These are phyloP conservation scores for Empidonax traillii DNA, from an alignment of 2,113 vertebrate genomes.

Conservation along the genomic window DNA sequence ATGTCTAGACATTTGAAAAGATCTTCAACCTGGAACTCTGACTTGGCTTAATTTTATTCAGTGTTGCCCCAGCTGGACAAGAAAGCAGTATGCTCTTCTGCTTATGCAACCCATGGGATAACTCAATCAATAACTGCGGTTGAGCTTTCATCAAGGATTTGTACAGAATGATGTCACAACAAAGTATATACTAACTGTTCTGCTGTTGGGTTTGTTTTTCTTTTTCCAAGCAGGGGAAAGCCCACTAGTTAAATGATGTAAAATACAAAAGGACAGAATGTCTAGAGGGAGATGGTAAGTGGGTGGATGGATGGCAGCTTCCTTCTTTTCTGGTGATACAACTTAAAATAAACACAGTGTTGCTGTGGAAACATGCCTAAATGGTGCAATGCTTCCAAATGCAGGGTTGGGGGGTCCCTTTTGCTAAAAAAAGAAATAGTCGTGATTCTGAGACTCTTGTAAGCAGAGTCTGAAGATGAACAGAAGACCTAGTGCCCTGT, in stretches of 20 bases:
- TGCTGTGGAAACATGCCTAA: constrained; percentile 1
- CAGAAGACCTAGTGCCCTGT: background rate
- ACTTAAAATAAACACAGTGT: background rate
- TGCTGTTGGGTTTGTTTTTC: background rate
- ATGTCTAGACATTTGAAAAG: background rate
- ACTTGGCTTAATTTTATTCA: background rate
- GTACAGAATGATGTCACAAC: background rate
- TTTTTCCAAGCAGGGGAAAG: background rate
- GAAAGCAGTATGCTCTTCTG: background rate
- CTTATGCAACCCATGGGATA: background rate
- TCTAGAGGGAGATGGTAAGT: background rate
- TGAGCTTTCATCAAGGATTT: background rate
- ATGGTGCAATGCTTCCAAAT: background rate
- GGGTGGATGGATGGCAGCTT: background rate
- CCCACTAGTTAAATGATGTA: background rate
- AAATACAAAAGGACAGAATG: background rate
- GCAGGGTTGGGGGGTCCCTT: background rate
- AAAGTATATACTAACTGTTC: background rate
- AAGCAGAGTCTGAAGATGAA: background rate
- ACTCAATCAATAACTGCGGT: background rate
- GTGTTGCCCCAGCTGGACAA: background rate
- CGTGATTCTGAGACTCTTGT: background rate
- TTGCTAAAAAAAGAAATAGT: background rate
- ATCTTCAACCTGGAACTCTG: background rate
- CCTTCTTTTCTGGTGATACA: background rate